A percentile compares a stretch with the other conserved stretches of the same genome.
These are phyloP conservation scores for Mastomys coucha DNA, from an alignment of 2,113 vertebrate species.

Conservation along the genomic window DNA sequence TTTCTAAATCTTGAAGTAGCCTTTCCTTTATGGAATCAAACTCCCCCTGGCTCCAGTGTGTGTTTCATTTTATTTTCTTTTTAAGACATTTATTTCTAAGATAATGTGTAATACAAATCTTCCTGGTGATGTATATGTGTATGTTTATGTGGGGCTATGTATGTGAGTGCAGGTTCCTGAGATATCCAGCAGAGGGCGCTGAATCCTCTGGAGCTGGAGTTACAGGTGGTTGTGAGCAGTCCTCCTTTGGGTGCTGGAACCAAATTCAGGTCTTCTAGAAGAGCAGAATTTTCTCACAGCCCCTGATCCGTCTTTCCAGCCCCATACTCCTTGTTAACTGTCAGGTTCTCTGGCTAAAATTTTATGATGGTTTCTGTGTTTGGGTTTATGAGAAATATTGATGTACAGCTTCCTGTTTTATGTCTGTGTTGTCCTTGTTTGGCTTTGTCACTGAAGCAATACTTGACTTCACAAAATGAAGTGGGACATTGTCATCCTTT, in stretches of 20 bases:
- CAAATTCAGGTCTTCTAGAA: background rate
- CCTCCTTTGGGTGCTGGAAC: background rate
- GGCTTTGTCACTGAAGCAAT: background rate
- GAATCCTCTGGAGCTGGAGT: background rate
- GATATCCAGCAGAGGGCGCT: background rate
- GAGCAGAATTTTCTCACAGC: background rate
- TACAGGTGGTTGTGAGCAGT: background rate
- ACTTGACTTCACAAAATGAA: background rate
- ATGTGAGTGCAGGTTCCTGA: background rate
- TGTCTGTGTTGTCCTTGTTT: background rate
- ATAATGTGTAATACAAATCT: background rate
- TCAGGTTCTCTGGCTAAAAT: background rate
- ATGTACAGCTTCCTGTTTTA: background rate
- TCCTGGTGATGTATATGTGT: background rate
- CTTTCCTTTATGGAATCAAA: background rate
- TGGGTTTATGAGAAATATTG: background rate
- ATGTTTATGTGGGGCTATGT: background rate
- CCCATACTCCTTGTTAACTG: background rate
- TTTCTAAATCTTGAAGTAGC: background rate
- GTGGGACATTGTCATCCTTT: background rate
- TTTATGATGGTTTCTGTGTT: background rate
- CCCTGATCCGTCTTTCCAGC: background rate
- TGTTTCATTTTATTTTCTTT: background rate
- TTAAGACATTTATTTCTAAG: background rate
- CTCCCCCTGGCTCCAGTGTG: background rate